Base-by-base conservation (phyloP, 1,140 invertebrate genomes). In the Papilio glaucus region DNA sequence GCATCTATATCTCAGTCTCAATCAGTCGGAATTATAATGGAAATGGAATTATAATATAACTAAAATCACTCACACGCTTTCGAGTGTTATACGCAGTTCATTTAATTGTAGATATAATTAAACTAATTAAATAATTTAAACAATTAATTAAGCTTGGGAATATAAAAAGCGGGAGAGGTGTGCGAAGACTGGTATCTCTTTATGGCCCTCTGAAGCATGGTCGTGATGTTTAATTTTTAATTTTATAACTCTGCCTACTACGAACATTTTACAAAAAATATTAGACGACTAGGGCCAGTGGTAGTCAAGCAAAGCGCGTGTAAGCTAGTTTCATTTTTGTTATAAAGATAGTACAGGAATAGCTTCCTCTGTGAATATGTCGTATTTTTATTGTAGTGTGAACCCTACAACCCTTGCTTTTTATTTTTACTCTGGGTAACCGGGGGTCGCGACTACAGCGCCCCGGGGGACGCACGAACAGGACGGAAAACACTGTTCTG, bases 391-490 rank as follows among this genome's bases (percentile, higher is more conserved):
- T 53, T 53, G 49, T 12, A 15, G 0, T 24, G 8, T 15, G 42
- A 53, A 24, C 49, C 49, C 18, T 53, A 53, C 49, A 53, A 53
- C 21, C 49, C 49, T 53, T 53, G 49, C 49, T 53, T 33, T 33
- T 53, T 53, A 53, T 53, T 53, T 53, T 53, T 53, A 53, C 49
- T 18, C 49, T 21, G n/a, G n/a, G n/a, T n/a, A n/a, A n/a, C n/a
- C n/a, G n/a, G n/a, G n/a, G 45, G 15, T 53, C 49, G 49, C 49
- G 8, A 53, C 29, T 33, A 2, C 0, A 15, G 0, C 49, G 49
- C 49, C 49, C 21, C 49, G 49, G 49, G 49, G 49, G 49, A 53
- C 49, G 1, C 8, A 8, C 49, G 18, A 10, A 24, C 21, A 24
- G 49, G 24, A 53, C 49, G 49, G 49, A 24, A 53, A 53, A 24